Evolutionary conservation across 1,140 invertebrate genomes (phyloP).

Genomic region (Adoxophyes honmai): DNA sequence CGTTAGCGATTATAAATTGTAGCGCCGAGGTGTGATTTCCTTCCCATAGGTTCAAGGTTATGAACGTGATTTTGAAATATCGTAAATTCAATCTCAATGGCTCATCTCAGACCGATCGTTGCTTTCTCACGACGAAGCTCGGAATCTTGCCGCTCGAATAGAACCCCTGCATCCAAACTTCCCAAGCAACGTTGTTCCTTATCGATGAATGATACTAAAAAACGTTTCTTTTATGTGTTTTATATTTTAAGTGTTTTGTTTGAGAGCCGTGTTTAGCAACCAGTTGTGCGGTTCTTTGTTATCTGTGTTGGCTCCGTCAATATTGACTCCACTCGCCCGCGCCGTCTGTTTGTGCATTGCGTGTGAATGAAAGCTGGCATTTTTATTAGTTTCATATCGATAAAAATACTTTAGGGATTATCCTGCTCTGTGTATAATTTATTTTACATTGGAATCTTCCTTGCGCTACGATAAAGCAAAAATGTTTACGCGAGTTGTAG

Average conservation of each 20-base stretch:
- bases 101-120: slow-evolving; percentile 49
- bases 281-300: slow-evolving; percentile 58
- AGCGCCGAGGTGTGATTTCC: slow-evolving; percentile 50
- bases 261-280: slow-evolving; percentile 55
- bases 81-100: slow-evolving; percentile 64
- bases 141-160: slow-evolving; percentile 13
- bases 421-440: no score
- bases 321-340: slow-evolving; percentile 46
- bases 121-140: slow-evolving; percentile 58
- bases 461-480: no score
- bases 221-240: slow-evolving; percentile 43
- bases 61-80: slow-evolving; percentile 70
- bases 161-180: slow-evolving; percentile 18
- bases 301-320: slow-evolving; percentile 56
- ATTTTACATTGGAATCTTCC: no score
- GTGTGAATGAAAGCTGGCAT: slow-evolving; percentile 1
- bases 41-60: slow-evolving; percentile 64
- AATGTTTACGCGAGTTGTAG: no score
- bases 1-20: slow-evolving; percentile 23
- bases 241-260: slow-evolving; percentile 58
- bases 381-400: slow-evolving; percentile 14
- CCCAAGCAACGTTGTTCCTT: slow-evolving; percentile 22
- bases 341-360: slow-evolving; percentile 19
- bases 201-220: slow-evolving; percentile 15
- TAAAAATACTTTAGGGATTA: no score